Percentiles rank a stretch among this genome's conserved stretches.
phyloP scores from a whole-genome alignment of 2,888 invertebrate species.

The Lamellibrachia columna region DNA sequence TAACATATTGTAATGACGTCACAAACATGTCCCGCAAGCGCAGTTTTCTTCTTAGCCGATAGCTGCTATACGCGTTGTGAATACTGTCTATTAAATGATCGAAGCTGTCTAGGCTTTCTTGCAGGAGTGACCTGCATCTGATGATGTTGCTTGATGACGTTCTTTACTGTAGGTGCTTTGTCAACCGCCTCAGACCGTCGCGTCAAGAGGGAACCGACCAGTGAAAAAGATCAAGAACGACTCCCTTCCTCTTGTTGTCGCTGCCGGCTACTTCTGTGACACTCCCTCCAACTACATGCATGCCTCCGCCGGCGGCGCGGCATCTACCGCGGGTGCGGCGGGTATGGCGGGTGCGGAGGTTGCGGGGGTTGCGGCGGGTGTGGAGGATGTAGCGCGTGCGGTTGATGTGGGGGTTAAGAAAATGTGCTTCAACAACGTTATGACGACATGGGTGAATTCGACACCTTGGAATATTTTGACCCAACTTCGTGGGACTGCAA shows the following conservation, averaged over 20 bases:
- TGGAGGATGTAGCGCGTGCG: not conserved
- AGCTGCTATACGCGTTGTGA: too few relatives aligned
- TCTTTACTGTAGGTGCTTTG: not conserved
- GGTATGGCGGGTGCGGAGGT: conserved; percentile 17
- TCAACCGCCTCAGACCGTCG: not conserved
- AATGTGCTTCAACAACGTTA: too few relatives aligned
- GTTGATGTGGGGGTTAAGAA: not conserved
- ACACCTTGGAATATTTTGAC: too few relatives aligned
- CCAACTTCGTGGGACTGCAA: too few relatives aligned
- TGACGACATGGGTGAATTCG: too few relatives aligned
- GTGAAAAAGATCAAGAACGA: conserved; percentile 31
- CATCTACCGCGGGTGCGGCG: not conserved
- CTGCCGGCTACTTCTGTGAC: conserved; percentile 64
- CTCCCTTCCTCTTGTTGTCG: conserved; percentile 61
- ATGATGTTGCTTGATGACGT: not conserved
- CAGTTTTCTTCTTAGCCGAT: too few relatives aligned
- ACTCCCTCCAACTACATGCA: conserved; percentile 52
- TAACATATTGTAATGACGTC: too few relatives aligned
- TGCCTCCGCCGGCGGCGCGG: too few relatives aligned
- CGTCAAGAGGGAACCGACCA: not conserved
- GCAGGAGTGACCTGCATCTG: too few relatives aligned
- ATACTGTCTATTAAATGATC: too few relatives aligned
- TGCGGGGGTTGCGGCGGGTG: not conserved
- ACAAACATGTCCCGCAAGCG: too few relatives aligned
- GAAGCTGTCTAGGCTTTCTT: too few relatives aligned